Evolutionary conservation across 2,888 invertebrate genomes (phyloP).

Genomic region (Therioaphis trifolii): DNA sequence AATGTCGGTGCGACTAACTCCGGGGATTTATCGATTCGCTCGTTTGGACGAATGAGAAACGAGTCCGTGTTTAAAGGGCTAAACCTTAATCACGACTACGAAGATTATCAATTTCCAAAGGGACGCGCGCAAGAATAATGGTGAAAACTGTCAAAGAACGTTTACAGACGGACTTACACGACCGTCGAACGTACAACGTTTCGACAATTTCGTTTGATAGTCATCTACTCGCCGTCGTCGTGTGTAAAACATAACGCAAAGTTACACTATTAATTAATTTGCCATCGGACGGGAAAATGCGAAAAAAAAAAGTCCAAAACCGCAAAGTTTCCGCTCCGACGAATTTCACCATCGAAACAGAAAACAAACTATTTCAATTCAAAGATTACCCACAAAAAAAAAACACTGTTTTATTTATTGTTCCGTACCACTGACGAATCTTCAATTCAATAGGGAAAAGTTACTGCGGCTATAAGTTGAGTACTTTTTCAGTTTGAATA

Average conservation of each 20-base stretch:
- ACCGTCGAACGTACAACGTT: no score
- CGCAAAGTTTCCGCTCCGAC: constrained; percentile 35
- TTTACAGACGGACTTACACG: background rate
- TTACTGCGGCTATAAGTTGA: constrained; percentile 17
- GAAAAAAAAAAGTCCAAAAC: constrained; percentile 17
- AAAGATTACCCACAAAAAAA: constrained; percentile 39
- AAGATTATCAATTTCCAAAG: constrained; percentile 14
- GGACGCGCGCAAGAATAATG: background rate
- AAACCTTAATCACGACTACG: background rate
- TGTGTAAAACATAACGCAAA: background rate
- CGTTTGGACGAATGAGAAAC: background rate
- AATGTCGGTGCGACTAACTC: background rate
- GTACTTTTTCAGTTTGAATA: constrained; percentile 36
- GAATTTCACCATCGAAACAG: constrained; percentile 24
- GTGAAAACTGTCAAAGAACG: constrained; percentile 25
- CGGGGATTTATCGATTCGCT: constrained; percentile 19
- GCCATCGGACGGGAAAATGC: background rate
- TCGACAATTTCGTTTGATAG: background rate
- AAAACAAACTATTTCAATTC: constrained; percentile 59
- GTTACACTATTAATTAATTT: background rate
- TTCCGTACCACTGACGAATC: constrained; percentile 53
- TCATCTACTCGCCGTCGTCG: background rate
- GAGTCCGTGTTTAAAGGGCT: background rate
- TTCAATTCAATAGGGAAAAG: constrained; percentile 46
- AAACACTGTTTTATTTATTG: constrained; percentile 56